Base-by-base conservation (phyloP, 2,113 vertebrate genomes). In the Enhydra lutris region DNA sequence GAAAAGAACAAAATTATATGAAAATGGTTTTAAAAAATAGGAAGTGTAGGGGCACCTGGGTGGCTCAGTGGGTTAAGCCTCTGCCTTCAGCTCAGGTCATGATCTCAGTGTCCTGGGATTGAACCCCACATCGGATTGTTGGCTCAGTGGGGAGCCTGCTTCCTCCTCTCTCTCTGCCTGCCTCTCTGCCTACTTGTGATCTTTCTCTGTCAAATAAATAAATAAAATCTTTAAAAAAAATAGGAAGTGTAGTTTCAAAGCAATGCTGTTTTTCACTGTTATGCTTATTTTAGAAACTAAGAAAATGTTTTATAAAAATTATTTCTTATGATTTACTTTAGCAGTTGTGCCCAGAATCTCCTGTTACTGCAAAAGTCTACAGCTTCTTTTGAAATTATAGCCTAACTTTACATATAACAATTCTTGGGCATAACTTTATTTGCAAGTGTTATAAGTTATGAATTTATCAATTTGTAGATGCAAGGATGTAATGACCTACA, bases 391-490 rank as follows among this genome's bases (percentile, higher is more conserved):
- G 11, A 94, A 89, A 89, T 71, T 81, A 82, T 42, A 76, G 26
- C 31, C 50, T n/a, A 67, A 84, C 1, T 47, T 18, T 80, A 10
- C 21, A 80, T 55, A 67, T 42, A 78, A 18, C 13, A 89, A 71
- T 83, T 76, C 4, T 78, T 69, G 57, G 7, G 23, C 50, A 59
- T 61, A 63, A 81, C 65, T 84, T 65, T 92, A 79, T 97, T 74
- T 84, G 26, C 29, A 92, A 86, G 61, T 94, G 31, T 94, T 92
- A 45, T 85, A 36, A 96, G 34, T 84, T 86, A n/a, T 69, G 6
- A 95, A 24, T 88, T 96, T 95, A 88, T 92, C 34, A 96, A 79
- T 61, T 67, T 83, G 10, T 74, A 12, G 14, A 67, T 57, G 11
- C 7, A 86, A 12, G 23, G 23, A 20, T 86, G 3, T 69, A 95